Conservation (phyloP, 1,140 invertebrate genomes). For the Pemphigus obesinymphae region DNA sequence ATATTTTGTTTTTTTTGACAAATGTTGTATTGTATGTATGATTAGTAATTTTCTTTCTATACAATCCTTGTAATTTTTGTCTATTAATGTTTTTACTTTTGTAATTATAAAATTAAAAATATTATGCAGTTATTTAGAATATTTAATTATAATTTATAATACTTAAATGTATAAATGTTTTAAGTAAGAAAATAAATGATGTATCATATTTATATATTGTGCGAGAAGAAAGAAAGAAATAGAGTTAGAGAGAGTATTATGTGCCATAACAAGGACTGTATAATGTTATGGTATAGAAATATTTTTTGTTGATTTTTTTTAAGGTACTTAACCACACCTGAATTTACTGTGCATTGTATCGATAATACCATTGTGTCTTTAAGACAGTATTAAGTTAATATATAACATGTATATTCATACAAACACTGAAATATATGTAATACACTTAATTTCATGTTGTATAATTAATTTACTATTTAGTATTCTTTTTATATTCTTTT, state of each 20-base stretch:
- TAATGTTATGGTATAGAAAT: conserved; percentile 26
- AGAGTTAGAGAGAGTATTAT: conserved; percentile 7
- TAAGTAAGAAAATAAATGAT: not conserved
- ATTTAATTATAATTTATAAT: conserved; percentile 12
- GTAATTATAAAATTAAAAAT: not conserved
- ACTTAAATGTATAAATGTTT: not conserved
- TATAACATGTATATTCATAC: conserved; percentile 19
- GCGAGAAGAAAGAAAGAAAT: not conserved
- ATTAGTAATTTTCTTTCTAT: not conserved
- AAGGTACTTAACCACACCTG: not conserved
- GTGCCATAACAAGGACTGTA: conserved; percentile 35
- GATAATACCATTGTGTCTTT: conserved; percentile 31
- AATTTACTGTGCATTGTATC: conserved; percentile 33
- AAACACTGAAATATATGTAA: conserved; percentile 30
- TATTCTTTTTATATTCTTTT: not conserved
- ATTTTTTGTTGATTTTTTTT: conserved; percentile 28
- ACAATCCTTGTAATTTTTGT: conserved; percentile 19
- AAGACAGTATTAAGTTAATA: conserved; percentile 27
- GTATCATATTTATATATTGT: not conserved
- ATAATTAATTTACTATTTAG: not conserved
- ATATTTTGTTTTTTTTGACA: not conserved
- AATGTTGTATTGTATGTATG: not conserved
- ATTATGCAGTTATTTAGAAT: conserved; percentile 5
- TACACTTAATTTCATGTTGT: conserved; percentile 16
- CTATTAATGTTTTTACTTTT: not conserved